Evolutionary conservation across 2,113 vertebrate species (phyloP).

Genomic region (Microtus pennsylvanicus): DNA sequence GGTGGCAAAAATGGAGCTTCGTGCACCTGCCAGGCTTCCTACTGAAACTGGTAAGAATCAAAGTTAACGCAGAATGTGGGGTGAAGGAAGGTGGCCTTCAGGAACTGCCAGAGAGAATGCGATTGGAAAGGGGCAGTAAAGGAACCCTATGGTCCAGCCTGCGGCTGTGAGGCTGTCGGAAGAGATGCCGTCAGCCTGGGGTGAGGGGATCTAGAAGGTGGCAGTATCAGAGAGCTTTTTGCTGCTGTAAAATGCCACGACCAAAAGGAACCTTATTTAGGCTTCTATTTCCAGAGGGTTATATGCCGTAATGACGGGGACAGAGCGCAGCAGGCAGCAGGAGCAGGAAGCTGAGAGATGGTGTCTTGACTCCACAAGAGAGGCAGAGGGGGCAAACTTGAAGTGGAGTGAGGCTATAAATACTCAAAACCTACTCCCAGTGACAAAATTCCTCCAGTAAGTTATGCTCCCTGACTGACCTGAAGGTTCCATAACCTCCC

Average conservation of each 20-base stretch:
- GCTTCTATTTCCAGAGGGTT: neutral
- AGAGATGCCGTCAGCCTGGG: accelerated
- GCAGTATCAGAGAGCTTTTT: neutral
- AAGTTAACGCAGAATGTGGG: neutral
- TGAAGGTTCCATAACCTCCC: neutral
- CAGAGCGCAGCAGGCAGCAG: neutral
- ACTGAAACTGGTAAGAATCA: neutral
- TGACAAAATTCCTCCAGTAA: neutral
- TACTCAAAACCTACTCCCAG: neutral
- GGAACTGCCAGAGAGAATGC: neutral
- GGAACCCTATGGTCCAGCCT: neutral
- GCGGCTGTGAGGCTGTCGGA: neutral
- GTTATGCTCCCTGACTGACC: neutral
- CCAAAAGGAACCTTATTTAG: neutral
- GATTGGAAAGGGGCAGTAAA: neutral
- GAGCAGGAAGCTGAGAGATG: neutral
- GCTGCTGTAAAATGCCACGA: neutral
- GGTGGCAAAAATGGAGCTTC: neutral
- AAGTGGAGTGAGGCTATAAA: neutral
- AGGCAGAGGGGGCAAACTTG: neutral
- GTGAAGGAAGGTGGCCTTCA: neutral
- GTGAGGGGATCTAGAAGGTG: accelerated
- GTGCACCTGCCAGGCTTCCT: neutral
- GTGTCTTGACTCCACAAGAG: accelerated
- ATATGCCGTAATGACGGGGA: too few species aligned